Conservation (phyloP, 2,797 vertebrate species). For the Pseudomugil gertrudae region DNA sequence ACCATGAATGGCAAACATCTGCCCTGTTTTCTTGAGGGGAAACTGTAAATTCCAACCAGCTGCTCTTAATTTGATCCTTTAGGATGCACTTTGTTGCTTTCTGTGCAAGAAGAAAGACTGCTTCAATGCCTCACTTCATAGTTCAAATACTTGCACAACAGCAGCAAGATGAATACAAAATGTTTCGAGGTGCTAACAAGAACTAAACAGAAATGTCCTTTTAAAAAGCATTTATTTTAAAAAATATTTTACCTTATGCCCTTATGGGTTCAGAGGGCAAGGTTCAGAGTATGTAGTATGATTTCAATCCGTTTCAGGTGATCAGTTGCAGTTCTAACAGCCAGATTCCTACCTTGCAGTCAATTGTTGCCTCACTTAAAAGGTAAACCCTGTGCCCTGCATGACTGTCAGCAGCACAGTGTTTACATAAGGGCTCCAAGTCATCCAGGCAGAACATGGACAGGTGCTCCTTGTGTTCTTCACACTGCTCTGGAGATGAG, state of each 20-base stretch:
- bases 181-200: background rate
- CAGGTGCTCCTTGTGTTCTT: constrained; percentile 32
- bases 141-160: background rate
- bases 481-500: constrained; percentile 15
- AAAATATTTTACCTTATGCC: background rate
- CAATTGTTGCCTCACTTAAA: constrained; percentile 41
- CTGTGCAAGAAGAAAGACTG: constrained; percentile 1
- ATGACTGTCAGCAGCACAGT: constrained; percentile 48
- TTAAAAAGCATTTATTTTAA: too few species aligned
- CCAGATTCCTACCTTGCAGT: constrained; percentile 52
- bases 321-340: background rate
- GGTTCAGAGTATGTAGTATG: background rate
- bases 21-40: constrained; percentile 32
- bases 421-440: constrained; percentile 57
- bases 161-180: background rate
- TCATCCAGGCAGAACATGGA: constrained; percentile 63
- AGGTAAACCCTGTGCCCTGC: constrained; percentile 47
- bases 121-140: constrained; percentile 28
- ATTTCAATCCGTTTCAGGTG: background rate
- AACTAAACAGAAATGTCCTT: too few species aligned
- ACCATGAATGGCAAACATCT: constrained; percentile 31
- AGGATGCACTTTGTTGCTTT: constrained; percentile 25
- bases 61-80: constrained; percentile 29
- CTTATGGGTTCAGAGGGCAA: background rate
- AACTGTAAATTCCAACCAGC: constrained; percentile 40